Conservation (phyloP, 2,797 vertebrate species). For the Pagetopsis macropterus region DNA sequence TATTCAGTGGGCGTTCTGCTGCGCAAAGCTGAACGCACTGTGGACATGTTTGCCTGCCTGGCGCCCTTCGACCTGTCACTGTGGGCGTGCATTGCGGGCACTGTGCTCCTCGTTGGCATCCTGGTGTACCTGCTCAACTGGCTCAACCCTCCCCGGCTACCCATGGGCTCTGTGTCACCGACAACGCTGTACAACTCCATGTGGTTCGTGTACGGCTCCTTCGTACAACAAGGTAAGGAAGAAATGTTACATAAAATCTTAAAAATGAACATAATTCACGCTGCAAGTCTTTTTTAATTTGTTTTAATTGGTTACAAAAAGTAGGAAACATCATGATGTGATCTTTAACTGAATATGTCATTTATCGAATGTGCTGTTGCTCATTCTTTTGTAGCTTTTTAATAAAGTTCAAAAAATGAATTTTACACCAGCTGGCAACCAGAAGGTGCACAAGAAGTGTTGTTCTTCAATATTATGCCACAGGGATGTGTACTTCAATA, state of each 20-base stretch:
- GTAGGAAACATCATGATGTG: no score
- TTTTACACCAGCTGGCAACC: constrained; percentile 14
- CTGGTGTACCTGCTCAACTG: constrained; percentile 97
- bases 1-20: constrained; percentile 97
- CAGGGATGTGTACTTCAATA: constrained; percentile 3
- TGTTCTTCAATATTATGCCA: constrained; percentile 11
- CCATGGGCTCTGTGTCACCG: constrained; percentile 96
- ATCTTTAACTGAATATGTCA: neutral
- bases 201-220: constrained; percentile 99
- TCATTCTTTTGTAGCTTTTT: neutral
- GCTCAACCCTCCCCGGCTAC: constrained; percentile 96
- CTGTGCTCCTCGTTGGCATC: constrained; percentile 93
- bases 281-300: no score
- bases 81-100: constrained; percentile 98
- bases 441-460: constrained; percentile 9
- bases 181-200: constrained; percentile 99
- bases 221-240: constrained; percentile 97
- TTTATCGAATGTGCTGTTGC: neutral
- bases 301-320: no score
- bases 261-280: neutral
- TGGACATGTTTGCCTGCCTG: constrained; percentile 98
- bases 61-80: constrained; percentile 97
- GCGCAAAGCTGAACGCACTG: constrained; percentile 94
- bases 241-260: neutral
- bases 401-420: neutral